Percentiles rank a stretch among this genome's conserved stretches.
Conservation (phyloP, 2,888 invertebrate species). For the Hoplodrina ambigua region DNA sequence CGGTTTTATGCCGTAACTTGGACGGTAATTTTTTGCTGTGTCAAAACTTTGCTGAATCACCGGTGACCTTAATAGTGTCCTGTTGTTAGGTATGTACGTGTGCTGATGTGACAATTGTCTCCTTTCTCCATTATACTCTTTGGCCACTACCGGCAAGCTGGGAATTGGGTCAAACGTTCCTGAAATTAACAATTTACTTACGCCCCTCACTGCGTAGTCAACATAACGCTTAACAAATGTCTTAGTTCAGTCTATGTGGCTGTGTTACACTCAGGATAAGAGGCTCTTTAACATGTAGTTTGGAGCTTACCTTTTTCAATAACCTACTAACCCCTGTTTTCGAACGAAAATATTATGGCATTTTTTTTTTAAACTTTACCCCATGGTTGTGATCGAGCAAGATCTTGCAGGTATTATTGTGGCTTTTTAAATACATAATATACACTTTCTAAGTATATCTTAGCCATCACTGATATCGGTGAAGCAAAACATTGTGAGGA, state of each 20-base stretch:
- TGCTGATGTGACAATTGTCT: background rate
- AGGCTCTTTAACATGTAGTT: background rate
- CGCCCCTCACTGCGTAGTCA: constrained; percentile 54
- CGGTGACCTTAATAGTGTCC: no score
- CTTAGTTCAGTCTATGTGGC: constrained; percentile 42
- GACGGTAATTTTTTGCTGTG: no score
- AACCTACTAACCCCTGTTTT: background rate
- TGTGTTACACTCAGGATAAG: constrained; percentile 13
- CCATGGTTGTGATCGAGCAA: no score
- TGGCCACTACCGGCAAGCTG: constrained; percentile 60
- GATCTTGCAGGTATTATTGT: no score
- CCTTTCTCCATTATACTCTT: constrained; percentile 59
- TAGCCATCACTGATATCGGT: no score
- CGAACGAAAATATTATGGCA: no score
- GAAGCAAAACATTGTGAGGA: no score
- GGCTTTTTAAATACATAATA: no score
- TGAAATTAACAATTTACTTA: constrained; percentile 82
- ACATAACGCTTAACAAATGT: constrained; percentile 56
- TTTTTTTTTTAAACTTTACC: background rate
- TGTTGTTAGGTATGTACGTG: background rate
- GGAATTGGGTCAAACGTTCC: constrained; percentile 79
- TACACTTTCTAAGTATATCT: no score
- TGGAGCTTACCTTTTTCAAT: background rate
- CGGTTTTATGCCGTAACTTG: no score
- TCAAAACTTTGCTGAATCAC: no score